Conservation (phyloP, 2,113 vertebrate species). For the Rafetus swinhoei region DNA sequence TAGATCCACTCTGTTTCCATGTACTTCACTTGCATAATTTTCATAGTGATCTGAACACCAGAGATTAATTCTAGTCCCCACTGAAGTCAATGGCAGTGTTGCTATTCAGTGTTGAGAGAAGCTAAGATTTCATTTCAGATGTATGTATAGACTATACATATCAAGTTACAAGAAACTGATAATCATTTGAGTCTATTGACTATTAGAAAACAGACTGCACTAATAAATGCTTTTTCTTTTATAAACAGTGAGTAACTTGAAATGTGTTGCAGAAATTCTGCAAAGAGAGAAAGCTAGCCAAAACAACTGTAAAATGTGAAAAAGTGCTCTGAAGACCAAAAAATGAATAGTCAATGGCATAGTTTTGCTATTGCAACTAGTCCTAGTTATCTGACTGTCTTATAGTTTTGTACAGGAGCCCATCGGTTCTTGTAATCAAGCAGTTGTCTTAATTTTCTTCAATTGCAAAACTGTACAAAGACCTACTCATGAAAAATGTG, state of each 20-base stretch:
- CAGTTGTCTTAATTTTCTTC: not conserved
- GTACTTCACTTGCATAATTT: not conserved
- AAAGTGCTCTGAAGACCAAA: not conserved
- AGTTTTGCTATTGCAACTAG: not conserved
- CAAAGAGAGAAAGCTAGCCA: not conserved
- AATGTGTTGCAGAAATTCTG: not conserved
- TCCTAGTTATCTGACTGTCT: not conserved
- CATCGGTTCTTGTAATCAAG: not conserved
- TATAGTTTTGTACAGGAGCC: not conserved
- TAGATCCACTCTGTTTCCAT: not conserved
- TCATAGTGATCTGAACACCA: not conserved
- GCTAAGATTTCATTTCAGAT: not conserved
- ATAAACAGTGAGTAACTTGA: not conserved
- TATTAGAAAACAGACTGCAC: not conserved
- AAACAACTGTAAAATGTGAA: not conserved
- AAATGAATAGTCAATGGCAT: too few relatives aligned
- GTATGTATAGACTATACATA: not conserved
- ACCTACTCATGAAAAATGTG: not conserved
- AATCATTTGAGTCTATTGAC: not conserved
- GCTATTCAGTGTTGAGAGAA: not conserved
- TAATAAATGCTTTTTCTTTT: not conserved
- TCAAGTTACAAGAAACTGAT: not conserved
- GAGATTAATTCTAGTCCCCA: not conserved
- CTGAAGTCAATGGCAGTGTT: not conserved
- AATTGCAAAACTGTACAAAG: not conserved